Base-by-base conservation (phyloP, 2,797 vertebrate genomes). In the Fratercula arctica region DNA sequence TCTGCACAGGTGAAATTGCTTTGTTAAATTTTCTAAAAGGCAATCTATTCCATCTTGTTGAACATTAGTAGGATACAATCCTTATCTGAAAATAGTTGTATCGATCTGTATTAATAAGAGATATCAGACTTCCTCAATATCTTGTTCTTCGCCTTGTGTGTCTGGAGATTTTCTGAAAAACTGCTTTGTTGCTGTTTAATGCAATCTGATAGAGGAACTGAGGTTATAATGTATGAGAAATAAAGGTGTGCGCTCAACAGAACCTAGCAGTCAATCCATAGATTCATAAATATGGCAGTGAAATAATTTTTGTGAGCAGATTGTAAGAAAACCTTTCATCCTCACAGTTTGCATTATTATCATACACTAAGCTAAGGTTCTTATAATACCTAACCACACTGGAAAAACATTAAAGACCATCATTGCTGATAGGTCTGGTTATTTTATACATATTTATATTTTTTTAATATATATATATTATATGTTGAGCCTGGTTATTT, bases 21-120 rank as follows among this genome's bases (percentile, higher is more conserved):
- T 96, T 95, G 73, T 84, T 82, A 94, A 69, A 94, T 91, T 94
- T 95, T 89, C 33, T 82, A 89, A 88, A 83, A 94, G 88, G 53
- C 59, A 94, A 79, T 66, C 77, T 91, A 75, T 75, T 87, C 85
- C 50, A 73, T 66, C 75, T 67, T 54, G 39, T 69, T 87, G 73
- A 94, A 88, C 63, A 70, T 86, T 87, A 87, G 60, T 43, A 72
- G 53, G 16, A 64, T 73, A 45, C 15, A 28, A 77, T 80, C 24
- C 56, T 83, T 75, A 90, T 90, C 82, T 95, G 69, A 69, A 95
- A 92, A 89, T 51, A 84, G 37, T 48, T 78, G 14, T 45, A 66
- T 66, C 2, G 10, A 67, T 86, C 59, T 56, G 24, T 48, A 60
- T 26, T 90, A 89, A 53, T 45, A 88, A 86, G 66, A 85, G 26